These are phyloP conservation scores for Congeria kusceri DNA, from an alignment of 2,888 invertebrate genomes.

Conservation along the genomic window DNA sequence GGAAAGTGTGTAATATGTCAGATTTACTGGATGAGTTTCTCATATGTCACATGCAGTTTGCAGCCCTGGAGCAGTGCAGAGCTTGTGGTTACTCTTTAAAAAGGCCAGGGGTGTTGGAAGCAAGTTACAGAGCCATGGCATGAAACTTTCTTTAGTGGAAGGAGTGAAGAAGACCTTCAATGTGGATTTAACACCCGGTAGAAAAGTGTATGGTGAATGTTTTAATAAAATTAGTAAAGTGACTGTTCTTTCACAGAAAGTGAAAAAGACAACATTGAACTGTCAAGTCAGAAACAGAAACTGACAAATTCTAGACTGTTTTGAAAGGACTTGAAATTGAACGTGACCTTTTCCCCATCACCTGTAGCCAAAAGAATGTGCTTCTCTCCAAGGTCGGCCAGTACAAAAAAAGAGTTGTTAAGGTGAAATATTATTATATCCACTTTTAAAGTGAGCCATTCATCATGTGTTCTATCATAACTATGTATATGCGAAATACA, in stretches of 20 bases:
- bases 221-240: slow-evolving; percentile 5
- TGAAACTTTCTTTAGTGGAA: not conserved
- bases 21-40: too few relatives aligned
- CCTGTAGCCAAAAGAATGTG: not conserved
- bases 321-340: not conserved
- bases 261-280: not conserved
- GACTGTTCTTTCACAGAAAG: slow-evolving; percentile 11
- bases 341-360: not conserved
- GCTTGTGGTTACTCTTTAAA: too few relatives aligned
- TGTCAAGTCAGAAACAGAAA: slow-evolving; percentile 10
- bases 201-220: slow-evolving; percentile 8
- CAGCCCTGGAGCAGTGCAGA: too few relatives aligned
- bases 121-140: too few relatives aligned
- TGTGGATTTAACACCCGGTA: not conserved
- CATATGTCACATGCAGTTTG: too few relatives aligned
- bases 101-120: too few relatives aligned
- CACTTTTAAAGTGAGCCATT: too few relatives aligned
- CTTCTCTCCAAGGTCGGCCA: not conserved
- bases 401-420: not conserved
- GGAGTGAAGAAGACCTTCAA: slow-evolving; percentile 2
- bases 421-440: too few relatives aligned
- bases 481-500: too few relatives aligned
- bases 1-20: too few relatives aligned
- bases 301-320: not conserved
- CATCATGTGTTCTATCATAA: too few relatives aligned